Conservation (phyloP, 2,797 vertebrate species). For the Gallinago nigripennis region DNA sequence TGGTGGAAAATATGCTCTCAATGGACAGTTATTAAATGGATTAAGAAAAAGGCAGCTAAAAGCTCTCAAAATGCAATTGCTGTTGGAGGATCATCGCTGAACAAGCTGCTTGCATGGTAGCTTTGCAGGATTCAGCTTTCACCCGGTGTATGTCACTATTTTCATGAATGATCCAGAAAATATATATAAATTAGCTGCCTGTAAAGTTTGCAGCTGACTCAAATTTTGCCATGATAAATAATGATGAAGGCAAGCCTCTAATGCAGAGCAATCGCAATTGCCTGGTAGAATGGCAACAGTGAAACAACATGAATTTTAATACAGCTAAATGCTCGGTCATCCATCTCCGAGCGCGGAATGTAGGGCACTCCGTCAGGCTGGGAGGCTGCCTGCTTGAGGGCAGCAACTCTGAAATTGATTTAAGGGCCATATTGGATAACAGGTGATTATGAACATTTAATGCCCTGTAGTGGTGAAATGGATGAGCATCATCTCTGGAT, state of each 20-base stretch:
- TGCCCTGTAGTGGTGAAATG: not conserved
- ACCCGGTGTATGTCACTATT: not conserved
- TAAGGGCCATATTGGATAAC: not conserved
- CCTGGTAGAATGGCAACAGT: not conserved
- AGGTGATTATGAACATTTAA: not conserved
- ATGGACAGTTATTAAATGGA: slow-evolving; percentile 37
- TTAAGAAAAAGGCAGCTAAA: slow-evolving; percentile 29
- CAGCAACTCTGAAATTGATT: not conserved
- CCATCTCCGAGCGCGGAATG: not conserved
- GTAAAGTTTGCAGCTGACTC: not conserved
- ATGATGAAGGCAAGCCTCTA: not conserved
- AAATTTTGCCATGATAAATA: not conserved
- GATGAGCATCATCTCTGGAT: not conserved
- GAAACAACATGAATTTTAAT: not conserved
- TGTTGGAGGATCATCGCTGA: not conserved
- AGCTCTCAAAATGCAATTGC: not conserved
- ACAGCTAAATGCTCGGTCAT: not conserved
- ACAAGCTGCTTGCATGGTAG: not conserved
- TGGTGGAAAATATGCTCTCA: not conserved
- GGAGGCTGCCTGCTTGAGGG: not conserved
- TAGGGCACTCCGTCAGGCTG: not conserved
- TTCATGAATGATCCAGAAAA: not conserved
- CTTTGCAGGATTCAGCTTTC: not conserved
- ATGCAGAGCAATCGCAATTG: not conserved
- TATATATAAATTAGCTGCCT: not conserved